A percentile compares a stretch with the other conserved stretches of the same genome.
These are phyloP conservation scores for Holocentrus rufus DNA, from an alignment of 2,797 vertebrate species.

Conservation along the genomic window DNA sequence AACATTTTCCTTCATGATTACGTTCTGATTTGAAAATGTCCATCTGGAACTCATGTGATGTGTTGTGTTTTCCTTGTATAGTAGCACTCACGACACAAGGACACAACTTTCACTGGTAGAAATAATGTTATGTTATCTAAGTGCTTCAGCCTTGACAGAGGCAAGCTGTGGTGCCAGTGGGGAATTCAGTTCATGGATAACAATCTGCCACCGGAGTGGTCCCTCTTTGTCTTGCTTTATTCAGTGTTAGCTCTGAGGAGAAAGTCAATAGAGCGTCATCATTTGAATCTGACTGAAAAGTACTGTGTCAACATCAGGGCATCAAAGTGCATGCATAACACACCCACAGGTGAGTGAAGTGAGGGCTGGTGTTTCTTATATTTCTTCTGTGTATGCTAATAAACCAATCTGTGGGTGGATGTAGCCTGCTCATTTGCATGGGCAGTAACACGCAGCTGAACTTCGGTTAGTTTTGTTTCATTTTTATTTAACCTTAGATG, in stretches of 20 bases:
- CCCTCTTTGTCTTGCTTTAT: constrained; percentile 39
- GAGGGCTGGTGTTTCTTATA: constrained; percentile 35
- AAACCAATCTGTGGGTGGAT: constrained; percentile 69
- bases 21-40: not conserved
- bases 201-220: constrained; percentile 21
- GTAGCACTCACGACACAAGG: not conserved
- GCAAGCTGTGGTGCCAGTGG: constrained; percentile 20
- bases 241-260: constrained; percentile 37
- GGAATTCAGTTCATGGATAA: constrained; percentile 32
- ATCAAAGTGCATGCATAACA: constrained; percentile 24
- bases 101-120: not conserved
- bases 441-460: constrained; percentile 50
- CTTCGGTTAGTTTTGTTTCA: constrained; percentile 51
- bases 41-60: not conserved
- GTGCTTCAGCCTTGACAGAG: not conserved
- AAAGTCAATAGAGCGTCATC: constrained; percentile 42
- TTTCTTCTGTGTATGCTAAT: constrained; percentile 53
- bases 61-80: not conserved
- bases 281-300: constrained; percentile 56
- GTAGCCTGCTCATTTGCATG: constrained; percentile 58
- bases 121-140: constrained; percentile 6
- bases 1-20: not conserved
- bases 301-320: constrained; percentile 51
- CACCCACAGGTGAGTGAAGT: constrained; percentile 41
- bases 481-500: constrained; percentile 49